These are phyloP conservation scores for Tricholaema leucomelas DNA, from an alignment of 2,113 vertebrate genomes.

Conservation along the genomic window DNA sequence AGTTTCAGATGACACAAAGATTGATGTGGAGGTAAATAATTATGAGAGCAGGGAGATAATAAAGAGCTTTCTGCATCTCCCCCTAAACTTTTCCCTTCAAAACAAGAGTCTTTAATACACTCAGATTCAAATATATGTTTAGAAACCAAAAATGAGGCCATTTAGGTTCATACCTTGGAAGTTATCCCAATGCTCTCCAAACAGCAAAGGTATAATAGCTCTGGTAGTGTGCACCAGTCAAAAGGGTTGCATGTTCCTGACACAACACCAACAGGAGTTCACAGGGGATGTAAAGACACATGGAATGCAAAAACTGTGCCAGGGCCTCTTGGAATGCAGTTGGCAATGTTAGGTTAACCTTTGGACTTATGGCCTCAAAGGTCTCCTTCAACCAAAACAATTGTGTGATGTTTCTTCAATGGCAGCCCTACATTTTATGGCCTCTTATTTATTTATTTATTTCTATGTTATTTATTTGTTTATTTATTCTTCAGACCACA, in stretches of 20 bases:
- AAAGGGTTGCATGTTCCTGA: background rate
- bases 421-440: background rate
- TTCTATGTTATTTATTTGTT: too few species aligned
- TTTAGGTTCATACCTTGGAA: background rate
- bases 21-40: conserved; percentile 52
- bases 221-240: background rate
- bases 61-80: background rate
- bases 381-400: too few species aligned
- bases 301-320: background rate
- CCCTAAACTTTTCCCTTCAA: background rate
- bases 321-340: background rate
- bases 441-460: background rate
- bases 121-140: background rate
- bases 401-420: background rate
- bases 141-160: background rate
- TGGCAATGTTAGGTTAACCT: too few species aligned
- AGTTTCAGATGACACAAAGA: conserved; percentile 42
- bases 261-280: background rate
- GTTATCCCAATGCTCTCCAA: background rate
- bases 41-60: conserved; percentile 10
- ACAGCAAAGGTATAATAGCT: background rate
- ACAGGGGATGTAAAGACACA: too few species aligned
- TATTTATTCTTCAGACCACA: too few species aligned
- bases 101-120: background rate
- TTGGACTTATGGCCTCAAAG: too few species aligned